Evolutionary conservation across 1,140 invertebrate genomes (phyloP).

Genomic region (Grapholita molesta): DNA sequence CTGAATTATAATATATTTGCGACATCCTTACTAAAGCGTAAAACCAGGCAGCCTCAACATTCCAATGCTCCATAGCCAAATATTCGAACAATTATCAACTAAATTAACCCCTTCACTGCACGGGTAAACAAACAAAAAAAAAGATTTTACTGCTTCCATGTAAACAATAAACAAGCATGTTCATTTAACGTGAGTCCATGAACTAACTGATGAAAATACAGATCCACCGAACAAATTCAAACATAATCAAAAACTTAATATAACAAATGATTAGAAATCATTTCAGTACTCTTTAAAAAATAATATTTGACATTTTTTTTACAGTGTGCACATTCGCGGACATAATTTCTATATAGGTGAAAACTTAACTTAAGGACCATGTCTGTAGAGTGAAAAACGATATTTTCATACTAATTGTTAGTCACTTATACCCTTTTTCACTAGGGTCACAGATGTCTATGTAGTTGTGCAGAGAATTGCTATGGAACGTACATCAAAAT

Average conservation of each 20-base stretch:
- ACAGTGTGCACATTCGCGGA: too few species aligned
- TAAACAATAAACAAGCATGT: background rate
- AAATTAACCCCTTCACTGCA: background rate
- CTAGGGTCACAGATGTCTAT: too few species aligned
- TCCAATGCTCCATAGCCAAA: slow-evolving; percentile 19
- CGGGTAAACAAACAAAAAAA: background rate
- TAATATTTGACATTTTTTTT: background rate
- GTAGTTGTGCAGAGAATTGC: too few species aligned
- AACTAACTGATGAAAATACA: background rate
- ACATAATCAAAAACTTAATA: background rate
- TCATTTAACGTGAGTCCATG: background rate
- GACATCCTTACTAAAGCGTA: slow-evolving; percentile 56
- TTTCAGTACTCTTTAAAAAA: background rate
- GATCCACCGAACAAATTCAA: slow-evolving; percentile 4
- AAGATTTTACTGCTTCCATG: background rate
- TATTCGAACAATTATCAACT: slow-evolving; percentile 6
- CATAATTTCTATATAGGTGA: too few species aligned
- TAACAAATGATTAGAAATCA: background rate
- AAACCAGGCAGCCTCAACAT: slow-evolving; percentile 43
- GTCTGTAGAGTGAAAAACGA: too few species aligned
- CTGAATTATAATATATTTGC: slow-evolving; percentile 61
- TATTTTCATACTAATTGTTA: too few species aligned
- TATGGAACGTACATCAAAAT: too few species aligned
- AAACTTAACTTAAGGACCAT: too few species aligned
- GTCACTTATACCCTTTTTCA: too few species aligned